Evolutionary conservation across 2,888 invertebrate species (phyloP).

Genomic region (Allophyes oxyacanthae): DNA sequence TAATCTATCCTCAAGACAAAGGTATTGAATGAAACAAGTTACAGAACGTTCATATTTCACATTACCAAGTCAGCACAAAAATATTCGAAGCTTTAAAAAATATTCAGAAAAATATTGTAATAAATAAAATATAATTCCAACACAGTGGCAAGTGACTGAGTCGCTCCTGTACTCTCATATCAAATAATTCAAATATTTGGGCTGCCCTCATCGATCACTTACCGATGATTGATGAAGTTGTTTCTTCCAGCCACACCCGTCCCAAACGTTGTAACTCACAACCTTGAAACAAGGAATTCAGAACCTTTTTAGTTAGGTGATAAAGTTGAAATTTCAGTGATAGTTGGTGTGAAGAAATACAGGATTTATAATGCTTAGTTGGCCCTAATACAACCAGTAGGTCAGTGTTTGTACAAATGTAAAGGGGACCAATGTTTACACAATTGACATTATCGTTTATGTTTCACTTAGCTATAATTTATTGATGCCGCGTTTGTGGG

Average conservation of each 20-base stretch:
- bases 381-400: slow-evolving; percentile 74
- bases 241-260: slow-evolving; percentile 53
- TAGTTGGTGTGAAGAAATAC: slow-evolving; percentile 34
- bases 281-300: not conserved
- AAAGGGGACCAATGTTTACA: slow-evolving; percentile 77
- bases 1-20: too few species aligned
- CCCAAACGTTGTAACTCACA: slow-evolving; percentile 53
- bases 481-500: slow-evolving; percentile 71
- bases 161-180: slow-evolving; percentile 68
- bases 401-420: slow-evolving; percentile 81
- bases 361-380: slow-evolving; percentile 61
- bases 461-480: slow-evolving; percentile 85
- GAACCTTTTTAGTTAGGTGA: accelerated
- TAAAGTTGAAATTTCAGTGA: slow-evolving; percentile 43
- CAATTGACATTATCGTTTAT: slow-evolving; percentile 84
- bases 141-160: slow-evolving; percentile 69
- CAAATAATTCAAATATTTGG: slow-evolving; percentile 87
- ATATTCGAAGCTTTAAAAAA: slow-evolving; percentile 18
- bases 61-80: slow-evolving; percentile 3
- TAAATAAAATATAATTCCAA: slow-evolving; percentile 53
- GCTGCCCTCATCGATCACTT: slow-evolving; percentile 86
- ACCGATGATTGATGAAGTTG: slow-evolving; percentile 84
- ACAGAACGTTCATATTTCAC: not conserved
- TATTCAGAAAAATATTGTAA: slow-evolving; percentile 34
- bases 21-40: slow-evolving; percentile 4